phyloP scores from a whole-genome alignment of 2,888 invertebrate genomes.

The Bellardia bayeri region DNA sequence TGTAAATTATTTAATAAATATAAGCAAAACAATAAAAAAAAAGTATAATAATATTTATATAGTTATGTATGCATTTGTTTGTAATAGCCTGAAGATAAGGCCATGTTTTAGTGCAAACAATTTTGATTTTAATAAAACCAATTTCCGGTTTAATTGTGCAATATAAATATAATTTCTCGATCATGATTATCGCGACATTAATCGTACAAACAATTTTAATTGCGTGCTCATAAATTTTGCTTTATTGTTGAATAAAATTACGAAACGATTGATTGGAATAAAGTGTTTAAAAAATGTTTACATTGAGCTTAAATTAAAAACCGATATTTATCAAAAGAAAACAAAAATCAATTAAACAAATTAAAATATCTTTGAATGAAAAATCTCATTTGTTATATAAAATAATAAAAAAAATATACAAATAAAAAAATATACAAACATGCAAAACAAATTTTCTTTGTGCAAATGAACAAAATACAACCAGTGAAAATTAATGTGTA shows the following conservation, averaged over 20 bases:
- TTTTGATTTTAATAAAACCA: background rate
- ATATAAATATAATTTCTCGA: conserved; percentile 31
- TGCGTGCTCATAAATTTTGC: conserved; percentile 6
- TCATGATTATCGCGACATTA: conserved; percentile 30
- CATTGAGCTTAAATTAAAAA: conserved; percentile 33
- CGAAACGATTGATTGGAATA: conserved; percentile 7
- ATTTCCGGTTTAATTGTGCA: conserved; percentile 26
- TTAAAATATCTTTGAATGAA: conserved; percentile 36
- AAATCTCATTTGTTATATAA: conserved; percentile 12
- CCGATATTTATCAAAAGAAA: background rate
- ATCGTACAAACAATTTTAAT: conserved; percentile 50
- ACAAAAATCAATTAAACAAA: conserved; percentile 33
- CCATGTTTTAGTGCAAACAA: conserved; percentile 28
- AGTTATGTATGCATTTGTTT: background rate
- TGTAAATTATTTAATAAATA: conserved; percentile 2
- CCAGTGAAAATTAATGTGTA: conserved; percentile 35
- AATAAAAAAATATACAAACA: background rate
- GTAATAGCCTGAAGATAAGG: background rate
- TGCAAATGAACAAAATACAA: background rate
- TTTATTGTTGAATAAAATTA: conserved; percentile 5
- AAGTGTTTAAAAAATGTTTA: conserved; percentile 33
- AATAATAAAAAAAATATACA: conserved; percentile 16
- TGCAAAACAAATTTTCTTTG: conserved; percentile 15
- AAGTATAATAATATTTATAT: background rate
- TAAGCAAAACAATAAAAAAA: background rate